Evolutionary conservation across 2,113 vertebrate genomes (phyloP).

Genomic region (Sisor rabdophorus): DNA sequence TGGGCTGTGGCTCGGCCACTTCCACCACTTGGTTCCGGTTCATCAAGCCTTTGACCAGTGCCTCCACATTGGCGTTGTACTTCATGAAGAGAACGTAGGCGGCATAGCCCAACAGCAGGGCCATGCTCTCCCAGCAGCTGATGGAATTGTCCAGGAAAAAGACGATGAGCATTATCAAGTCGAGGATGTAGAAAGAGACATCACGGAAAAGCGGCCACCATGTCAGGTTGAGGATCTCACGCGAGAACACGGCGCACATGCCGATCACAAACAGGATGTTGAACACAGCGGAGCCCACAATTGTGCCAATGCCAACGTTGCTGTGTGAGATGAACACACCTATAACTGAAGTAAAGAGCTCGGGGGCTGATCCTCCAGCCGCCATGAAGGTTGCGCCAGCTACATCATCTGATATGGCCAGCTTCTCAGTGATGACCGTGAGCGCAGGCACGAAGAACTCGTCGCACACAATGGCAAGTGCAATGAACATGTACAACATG

Average conservation of each 20-base stretch:
- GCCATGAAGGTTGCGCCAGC: conserved; percentile 98
- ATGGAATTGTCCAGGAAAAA: conserved; percentile 98
- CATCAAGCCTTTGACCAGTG: conserved; percentile 78
- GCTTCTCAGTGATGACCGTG: conserved; percentile 94
- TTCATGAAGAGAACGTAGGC: conserved; percentile 97
- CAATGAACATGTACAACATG: conserved; percentile 99
- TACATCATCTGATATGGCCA: conserved; percentile 92
- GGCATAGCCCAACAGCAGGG: conserved; percentile 80
- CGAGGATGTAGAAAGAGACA: conserved; percentile 94
- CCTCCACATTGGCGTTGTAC: conserved; percentile 86
- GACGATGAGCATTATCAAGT: conserved; percentile 91
- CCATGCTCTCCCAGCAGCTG: conserved; percentile 87
- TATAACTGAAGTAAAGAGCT: conserved; percentile 98
- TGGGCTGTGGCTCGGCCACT: conserved; percentile 85
- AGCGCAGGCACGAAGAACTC: conserved; percentile 98
- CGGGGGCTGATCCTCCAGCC: conserved; percentile 93
- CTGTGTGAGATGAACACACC: conserved; percentile 97
- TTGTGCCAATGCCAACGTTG: conserved; percentile 96
- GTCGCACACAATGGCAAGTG: conserved; percentile 95
- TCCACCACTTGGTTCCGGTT: conserved; percentile 93
- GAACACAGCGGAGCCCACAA: conserved; percentile 96
- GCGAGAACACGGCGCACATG: conserved; percentile 98
- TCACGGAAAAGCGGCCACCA: conserved; percentile 99
- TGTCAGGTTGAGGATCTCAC: conserved; percentile 91
- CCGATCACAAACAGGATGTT: conserved; percentile 98